Evolutionary conservation across 1,140 invertebrate genomes (phyloP).

Genomic region (Sesamia nonagrioides): DNA sequence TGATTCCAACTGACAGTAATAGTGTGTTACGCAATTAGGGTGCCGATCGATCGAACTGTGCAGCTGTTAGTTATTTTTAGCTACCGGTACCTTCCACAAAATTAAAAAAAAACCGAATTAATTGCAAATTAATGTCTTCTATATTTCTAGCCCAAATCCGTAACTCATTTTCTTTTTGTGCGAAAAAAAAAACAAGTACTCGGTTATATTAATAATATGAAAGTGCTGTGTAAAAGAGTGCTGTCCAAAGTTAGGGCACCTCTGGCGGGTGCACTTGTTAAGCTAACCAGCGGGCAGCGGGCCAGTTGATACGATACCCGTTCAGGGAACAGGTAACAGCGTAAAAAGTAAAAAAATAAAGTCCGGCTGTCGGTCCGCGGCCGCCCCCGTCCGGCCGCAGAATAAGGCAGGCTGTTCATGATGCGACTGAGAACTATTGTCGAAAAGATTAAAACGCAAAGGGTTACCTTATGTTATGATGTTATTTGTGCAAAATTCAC

Average conservation of each 20-base stretch:
- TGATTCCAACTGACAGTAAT: no score
- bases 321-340: slow-evolving; percentile 81
- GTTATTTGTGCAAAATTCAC: no score
- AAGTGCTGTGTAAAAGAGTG: slow-evolving; percentile 13
- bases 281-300: slow-evolving; percentile 77
- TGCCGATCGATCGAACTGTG: no score
- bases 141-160: not conserved
- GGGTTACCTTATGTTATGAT: no score
- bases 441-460: no score
- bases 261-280: slow-evolving; percentile 82
- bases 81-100: no score
- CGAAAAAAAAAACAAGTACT: not conserved
- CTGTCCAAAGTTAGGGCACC: slow-evolving; percentile 54
- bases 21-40: no score
- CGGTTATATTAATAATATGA: not conserved
- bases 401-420: slow-evolving; percentile 43
- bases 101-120: no score
- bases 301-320: slow-evolving; percentile 67
- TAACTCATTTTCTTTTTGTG: not conserved
- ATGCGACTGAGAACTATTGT: slow-evolving; percentile 13
- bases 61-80: no score
- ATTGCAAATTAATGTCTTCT: not conserved
- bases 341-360: slow-evolving; percentile 77
- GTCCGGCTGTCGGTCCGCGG: slow-evolving; percentile 68
- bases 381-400: slow-evolving; percentile 57